phyloP scores from a whole-genome alignment of 2,888 invertebrate genomes.

The Dicycla oo region DNA sequence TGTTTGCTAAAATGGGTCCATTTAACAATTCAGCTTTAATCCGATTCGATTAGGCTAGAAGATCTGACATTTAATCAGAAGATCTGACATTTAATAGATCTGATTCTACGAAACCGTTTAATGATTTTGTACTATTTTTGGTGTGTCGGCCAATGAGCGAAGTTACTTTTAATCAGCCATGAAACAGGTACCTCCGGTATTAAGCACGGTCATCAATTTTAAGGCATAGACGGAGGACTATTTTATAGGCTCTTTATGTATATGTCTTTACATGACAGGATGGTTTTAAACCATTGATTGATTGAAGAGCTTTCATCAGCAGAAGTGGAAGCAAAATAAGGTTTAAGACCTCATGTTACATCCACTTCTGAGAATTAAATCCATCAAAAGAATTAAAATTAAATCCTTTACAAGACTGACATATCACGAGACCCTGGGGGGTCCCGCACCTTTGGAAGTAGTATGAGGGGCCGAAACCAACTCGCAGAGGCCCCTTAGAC shows the following conservation, averaged over 20 bases:
- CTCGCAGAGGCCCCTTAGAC: no score
- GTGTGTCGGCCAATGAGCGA: conserved; percentile 14
- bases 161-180: conserved; percentile 45
- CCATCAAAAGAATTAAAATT: no score
- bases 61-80: conserved; percentile 14
- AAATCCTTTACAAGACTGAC: no score
- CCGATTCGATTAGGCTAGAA: conserved; percentile 9
- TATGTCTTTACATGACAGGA: background rate
- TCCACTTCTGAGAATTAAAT: no score
- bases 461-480: no score
- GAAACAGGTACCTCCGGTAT: conserved; percentile 40
- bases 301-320: background rate
- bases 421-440: no score
- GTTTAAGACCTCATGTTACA: background rate
- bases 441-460: no score
- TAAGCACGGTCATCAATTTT: conserved; percentile 48
- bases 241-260: conserved; percentile 12
- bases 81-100: conserved; percentile 9
- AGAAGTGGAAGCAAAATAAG: background rate
- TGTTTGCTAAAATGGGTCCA: no score
- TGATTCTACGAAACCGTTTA: conserved; percentile 13
- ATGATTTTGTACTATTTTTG: conserved; percentile 37
- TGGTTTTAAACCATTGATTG: background rate
- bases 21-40: conserved; percentile 24
- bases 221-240: conserved; percentile 1